Percentiles rank a stretch among this genome's conserved stretches.
Evolutionary conservation across 1,140 invertebrate genomes (phyloP).

Genomic region (Drosophila virilis): DNA sequence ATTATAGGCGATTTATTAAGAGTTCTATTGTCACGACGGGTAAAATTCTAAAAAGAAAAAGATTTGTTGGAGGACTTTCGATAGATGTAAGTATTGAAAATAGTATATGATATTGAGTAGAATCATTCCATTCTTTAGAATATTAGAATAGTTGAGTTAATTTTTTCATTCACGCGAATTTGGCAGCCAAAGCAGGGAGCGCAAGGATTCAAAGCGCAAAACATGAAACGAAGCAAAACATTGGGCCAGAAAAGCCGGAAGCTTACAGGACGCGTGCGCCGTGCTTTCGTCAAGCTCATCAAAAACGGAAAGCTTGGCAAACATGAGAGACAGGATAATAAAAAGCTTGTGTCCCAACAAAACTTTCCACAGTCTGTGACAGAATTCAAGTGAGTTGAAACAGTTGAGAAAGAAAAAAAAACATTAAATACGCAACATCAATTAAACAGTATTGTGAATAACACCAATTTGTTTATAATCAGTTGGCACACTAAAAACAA

Average conservation of each 20-base stretch:
- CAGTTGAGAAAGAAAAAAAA: slow-evolving; percentile 6
- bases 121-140: no score
- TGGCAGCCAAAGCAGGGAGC: slow-evolving; percentile 31
- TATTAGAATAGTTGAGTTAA: not conserved
- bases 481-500: not conserved
- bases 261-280: slow-evolving; percentile 50
- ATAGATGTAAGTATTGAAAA: slow-evolving; percentile 18
- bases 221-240: slow-evolving; percentile 58
- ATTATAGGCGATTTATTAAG: slow-evolving; percentile 35
- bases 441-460: slow-evolving; percentile 10
- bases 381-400: slow-evolving; percentile 46
- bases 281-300: slow-evolving; percentile 31
- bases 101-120: not conserved
- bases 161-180: slow-evolving; percentile 54
- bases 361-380: slow-evolving; percentile 70
- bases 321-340: slow-evolving; percentile 54
- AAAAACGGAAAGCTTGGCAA: slow-evolving; percentile 32
- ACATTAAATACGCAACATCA: slow-evolving; percentile 7
- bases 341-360: slow-evolving; percentile 54
- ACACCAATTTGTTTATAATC: slow-evolving; percentile 15
- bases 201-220: slow-evolving; percentile 43
- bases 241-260: slow-evolving; percentile 64
- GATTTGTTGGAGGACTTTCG: slow-evolving; percentile 13
- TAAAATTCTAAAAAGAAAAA: not conserved
- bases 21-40: slow-evolving; percentile 13